Base-by-base conservation (phyloP, 2,113 vertebrate genomes). In the Osmerus mordax region DNA sequence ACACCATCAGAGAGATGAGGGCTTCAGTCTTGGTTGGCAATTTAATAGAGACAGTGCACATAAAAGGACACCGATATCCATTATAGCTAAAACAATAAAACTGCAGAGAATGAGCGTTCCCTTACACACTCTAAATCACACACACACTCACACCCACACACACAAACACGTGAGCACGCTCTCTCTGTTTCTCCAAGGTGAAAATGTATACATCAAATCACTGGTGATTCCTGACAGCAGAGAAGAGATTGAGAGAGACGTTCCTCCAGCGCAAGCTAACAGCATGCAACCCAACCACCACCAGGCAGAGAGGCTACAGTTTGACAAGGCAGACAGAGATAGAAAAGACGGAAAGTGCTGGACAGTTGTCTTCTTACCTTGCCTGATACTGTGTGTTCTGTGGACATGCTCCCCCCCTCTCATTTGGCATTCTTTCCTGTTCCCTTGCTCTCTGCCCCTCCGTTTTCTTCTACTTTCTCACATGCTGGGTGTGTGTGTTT, bases 31-130 rank as follows among this genome's bases (percentile, higher is more conserved):
- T 59, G 56, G 9, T 25, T 62, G 60, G 21, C 3, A 62, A 62
- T 62, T 28, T 62, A 62, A 62, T 15, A 62, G 60, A 14, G 21
- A 63, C 28, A 41, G 67, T 75, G 75, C 70, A 60, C 70, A 74
- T 64, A 23, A 23, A 29, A 72, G 60, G 65, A 52, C 23, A 62
- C 60, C 23, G 14, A 13, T 47, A 65, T 69, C 36, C 23, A 47
- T 51, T 14, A 7, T 58, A 36, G 32, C 32, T 7, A 69, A 65
- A 72, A 70, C 55, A 12, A 28, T 62, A 70, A 59, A 19, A 36
- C 41, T 11, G 41, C 41, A 47, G 41, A 47, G 41, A 47, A 47
- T 47, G 41, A 47, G 41, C 7, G 41, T 47, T 47, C 41, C 41
- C 41, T 47, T 47, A 1, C 0, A 47, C 16, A 56, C 55, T 18